These are phyloP conservation scores for Protobothrops mucrosquamatus DNA, from an alignment of 2,113 vertebrate genomes.

Conservation along the genomic window DNA sequence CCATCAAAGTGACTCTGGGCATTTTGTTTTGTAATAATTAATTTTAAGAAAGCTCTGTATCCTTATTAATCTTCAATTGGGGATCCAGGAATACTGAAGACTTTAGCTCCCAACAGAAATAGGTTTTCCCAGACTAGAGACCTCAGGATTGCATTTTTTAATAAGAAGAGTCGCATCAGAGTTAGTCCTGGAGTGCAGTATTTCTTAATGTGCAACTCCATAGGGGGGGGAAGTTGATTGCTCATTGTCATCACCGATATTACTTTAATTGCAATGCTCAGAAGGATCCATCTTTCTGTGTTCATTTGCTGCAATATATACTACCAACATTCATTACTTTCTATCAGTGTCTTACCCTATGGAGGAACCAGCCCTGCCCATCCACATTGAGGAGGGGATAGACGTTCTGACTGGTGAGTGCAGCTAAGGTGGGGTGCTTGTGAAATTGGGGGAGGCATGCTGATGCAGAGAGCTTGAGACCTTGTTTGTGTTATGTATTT, in stretches of 20 bases:
- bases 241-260: conserved; percentile 44
- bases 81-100: not conserved
- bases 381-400: conserved; percentile 70
- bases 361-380: conserved; percentile 70
- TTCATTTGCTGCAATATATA: conserved; percentile 66
- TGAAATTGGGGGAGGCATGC: conserved; percentile 53
- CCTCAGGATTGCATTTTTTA: not conserved
- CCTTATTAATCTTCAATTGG: not conserved
- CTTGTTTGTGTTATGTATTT: conserved; percentile 40
- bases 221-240: conserved; percentile 22
- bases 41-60: not conserved
- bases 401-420: conserved; percentile 69
- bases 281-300: conserved; percentile 62
- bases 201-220: conserved; percentile 17
- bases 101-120: not conserved
- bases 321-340: conserved; percentile 72
- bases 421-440: conserved; percentile 63
- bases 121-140: not conserved
- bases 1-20: not conserved
- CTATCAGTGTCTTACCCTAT: conserved; percentile 71
- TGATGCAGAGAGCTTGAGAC: conserved; percentile 50
- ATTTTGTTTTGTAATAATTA: not conserved
- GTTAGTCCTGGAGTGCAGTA: not conserved
- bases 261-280: conserved; percentile 55
- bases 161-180: not conserved